phyloP scores from a whole-genome alignment of 2,888 invertebrate genomes.

The Lasius platythorax region DNA sequence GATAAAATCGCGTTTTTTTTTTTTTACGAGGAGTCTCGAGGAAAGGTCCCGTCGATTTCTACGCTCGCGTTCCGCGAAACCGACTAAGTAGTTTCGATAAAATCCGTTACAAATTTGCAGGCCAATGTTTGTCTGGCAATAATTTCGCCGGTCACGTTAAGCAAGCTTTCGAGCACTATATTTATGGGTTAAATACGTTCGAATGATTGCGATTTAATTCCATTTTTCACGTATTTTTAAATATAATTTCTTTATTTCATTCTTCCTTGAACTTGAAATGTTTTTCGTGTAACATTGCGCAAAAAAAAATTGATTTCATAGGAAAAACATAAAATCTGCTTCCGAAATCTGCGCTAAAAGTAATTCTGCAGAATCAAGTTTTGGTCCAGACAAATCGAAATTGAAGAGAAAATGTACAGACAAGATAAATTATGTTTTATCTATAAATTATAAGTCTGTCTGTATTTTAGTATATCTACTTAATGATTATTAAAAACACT shows the following conservation, averaged over 20 bases:
- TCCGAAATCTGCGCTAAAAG: background rate
- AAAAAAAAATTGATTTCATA: background rate
- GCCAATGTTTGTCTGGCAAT: slow-evolving; percentile 3
- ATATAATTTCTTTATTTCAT: background rate
- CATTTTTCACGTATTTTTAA: background rate
- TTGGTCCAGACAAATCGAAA: background rate
- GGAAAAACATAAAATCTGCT: background rate
- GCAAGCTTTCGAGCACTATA: background rate
- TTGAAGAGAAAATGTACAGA: background rate
- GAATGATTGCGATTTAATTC: slow-evolving; percentile 37
- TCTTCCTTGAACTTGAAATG: background rate
- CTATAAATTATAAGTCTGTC: background rate
- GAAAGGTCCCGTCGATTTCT: slow-evolving; percentile 15
- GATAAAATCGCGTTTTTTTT: slow-evolving; percentile 39
- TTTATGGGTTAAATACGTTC: background rate
- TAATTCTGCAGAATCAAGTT: background rate
- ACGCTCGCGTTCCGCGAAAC: slow-evolving; percentile 25
- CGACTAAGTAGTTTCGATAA: slow-evolving; percentile 26
- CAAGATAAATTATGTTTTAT: background rate
- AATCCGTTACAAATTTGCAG: slow-evolving; percentile 17
- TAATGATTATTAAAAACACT: slow-evolving; percentile 4
- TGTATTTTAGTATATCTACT: background rate
- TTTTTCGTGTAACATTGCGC: background rate
- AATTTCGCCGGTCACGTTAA: background rate
- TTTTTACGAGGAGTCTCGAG: slow-evolving; percentile 5